Evolutionary conservation across 2,113 vertebrate species (phyloP).

Genomic region (Pseudorhombus dupliciocellatus): DNA sequence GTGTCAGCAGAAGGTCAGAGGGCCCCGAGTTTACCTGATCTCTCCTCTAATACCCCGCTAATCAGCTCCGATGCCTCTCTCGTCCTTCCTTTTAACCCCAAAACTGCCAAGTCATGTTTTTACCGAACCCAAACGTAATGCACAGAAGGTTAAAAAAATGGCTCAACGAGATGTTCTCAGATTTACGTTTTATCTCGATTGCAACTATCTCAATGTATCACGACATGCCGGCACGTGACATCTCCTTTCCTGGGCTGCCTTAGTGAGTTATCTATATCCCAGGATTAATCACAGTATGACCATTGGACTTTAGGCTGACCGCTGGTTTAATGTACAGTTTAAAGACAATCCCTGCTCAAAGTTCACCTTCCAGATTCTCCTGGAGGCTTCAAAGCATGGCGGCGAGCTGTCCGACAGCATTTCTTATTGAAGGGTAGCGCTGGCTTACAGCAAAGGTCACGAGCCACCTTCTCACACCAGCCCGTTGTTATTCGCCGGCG

Average conservation of each 20-base stretch:
- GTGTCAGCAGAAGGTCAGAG: constrained; percentile 20
- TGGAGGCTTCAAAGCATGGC: neutral
- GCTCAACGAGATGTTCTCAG: neutral
- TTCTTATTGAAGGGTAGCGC: neutral
- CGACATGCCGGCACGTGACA: no score
- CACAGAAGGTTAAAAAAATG: neutral
- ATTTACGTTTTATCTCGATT: neutral
- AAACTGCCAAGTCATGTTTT: neutral
- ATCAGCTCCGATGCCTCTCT: neutral
- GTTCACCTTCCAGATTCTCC: neutral
- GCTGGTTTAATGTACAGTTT: neutral
- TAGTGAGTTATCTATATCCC: neutral
- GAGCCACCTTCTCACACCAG: neutral
- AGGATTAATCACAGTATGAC: neutral
- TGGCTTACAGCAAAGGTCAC: constrained; percentile 18
- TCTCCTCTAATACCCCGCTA: constrained; percentile 22
- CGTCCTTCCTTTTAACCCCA: constrained; percentile 1
- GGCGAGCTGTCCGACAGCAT: neutral
- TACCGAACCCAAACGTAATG: neutral
- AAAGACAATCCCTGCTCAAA: neutral
- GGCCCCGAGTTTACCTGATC: constrained; percentile 21
- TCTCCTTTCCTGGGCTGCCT: neutral
- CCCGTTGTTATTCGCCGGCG: neutral
- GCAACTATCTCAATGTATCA: neutral
- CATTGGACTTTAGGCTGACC: neutral